These are phyloP conservation scores for Strigops habroptila DNA, from an alignment of 2,113 vertebrate genomes.

Conservation along the genomic window DNA sequence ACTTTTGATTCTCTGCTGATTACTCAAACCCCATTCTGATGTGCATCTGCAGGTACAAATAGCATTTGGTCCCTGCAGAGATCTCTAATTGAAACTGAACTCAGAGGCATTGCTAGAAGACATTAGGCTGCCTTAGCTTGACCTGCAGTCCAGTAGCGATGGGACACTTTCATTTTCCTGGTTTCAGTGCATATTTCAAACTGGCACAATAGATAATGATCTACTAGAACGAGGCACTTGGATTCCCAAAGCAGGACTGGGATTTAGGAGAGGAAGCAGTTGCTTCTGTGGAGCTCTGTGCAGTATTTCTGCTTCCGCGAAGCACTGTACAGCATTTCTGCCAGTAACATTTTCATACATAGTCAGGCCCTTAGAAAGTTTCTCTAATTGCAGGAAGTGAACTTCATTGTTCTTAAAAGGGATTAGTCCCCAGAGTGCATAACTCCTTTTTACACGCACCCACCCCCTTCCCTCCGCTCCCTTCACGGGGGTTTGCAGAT, in stretches of 20 bases:
- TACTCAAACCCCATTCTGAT: neutral
- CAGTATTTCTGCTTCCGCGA: neutral
- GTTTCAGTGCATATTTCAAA: neutral
- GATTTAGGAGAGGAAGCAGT: neutral
- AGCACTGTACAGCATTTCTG: neutral
- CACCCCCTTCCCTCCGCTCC: rapidly evolving
- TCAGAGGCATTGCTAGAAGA: neutral
- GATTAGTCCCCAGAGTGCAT: neutral
- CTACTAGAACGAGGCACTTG: neutral
- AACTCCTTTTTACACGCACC: neutral
- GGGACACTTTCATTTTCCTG: neutral
- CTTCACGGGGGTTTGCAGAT: neutral
- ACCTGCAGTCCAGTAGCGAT: neutral
- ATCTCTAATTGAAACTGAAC: neutral
- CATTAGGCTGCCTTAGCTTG: neutral
- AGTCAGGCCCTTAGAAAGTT: neutral
- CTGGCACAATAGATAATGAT: neutral
- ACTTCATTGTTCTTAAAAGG: neutral
- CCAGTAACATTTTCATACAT: neutral
- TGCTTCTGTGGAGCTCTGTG: neutral
- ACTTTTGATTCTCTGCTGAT: neutral
- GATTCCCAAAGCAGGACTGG: neutral
- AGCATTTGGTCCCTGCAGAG: neutral
- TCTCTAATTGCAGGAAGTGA: neutral
- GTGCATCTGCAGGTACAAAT: neutral